Conservation (phyloP, 2,797 vertebrate genomes). For the Cephalopachus bancanus region DNA sequence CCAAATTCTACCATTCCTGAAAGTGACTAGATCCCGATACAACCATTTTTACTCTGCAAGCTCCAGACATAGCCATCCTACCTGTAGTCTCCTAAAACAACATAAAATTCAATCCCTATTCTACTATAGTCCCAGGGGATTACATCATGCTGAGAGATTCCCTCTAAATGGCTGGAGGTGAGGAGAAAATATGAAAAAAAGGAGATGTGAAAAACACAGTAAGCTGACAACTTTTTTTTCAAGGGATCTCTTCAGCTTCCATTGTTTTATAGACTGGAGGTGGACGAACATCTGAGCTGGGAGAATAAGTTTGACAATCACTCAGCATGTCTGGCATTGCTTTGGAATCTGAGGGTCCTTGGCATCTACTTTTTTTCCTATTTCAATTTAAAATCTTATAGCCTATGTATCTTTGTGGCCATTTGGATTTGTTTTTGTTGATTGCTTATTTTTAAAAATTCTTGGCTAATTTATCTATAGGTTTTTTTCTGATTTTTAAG, state of each 20-base stretch:
- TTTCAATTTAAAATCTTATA: neutral
- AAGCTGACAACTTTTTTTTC: neutral
- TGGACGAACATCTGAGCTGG: neutral
- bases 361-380: neutral
- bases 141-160: neutral
- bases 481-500: neutral
- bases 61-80: neutral
- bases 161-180: neutral
- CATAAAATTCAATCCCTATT: neutral
- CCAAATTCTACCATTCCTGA: neutral
- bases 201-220: neutral
- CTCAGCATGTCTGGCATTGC: neutral
- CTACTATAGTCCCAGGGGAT: neutral
- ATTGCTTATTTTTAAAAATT: neutral
- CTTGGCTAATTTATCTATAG: neutral
- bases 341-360: neutral
- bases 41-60: neutral
- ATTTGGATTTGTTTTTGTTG: conserved; percentile 5
- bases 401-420: neutral
- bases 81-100: neutral
- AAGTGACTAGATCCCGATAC: neutral
- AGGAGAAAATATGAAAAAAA: neutral
- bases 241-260: neutral
- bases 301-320: neutral
- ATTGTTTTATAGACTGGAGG: neutral